Conservation (phyloP, 1,140 invertebrate genomes). For the Lepidurus apus region DNA sequence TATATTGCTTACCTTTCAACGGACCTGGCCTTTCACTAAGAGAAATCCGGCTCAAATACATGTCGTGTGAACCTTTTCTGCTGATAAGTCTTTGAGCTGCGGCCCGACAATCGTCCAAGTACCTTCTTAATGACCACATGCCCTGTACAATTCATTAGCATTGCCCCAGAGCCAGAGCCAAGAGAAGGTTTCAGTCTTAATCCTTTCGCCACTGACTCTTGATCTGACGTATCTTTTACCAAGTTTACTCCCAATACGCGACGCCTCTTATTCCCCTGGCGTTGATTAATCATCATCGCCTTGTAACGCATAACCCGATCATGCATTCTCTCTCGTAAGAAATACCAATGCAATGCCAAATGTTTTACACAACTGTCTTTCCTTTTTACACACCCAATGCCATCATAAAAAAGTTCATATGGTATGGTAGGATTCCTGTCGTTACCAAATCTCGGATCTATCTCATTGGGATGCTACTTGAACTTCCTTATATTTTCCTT, state of each 20-base stretch:
- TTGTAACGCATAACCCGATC: no score
- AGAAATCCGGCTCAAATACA: constrained; percentile 3
- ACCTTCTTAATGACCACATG: constrained; percentile 5
- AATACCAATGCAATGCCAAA: no score
- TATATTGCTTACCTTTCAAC: background rate
- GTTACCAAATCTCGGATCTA: background rate
- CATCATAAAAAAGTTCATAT: background rate
- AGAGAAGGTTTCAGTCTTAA: background rate
- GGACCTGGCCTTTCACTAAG: background rate
- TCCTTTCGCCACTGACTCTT: background rate
- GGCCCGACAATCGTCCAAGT: background rate
- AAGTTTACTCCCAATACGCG: no score
- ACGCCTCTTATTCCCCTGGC: no score
- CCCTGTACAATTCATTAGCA: constrained; percentile 15
- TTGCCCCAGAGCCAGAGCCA: background rate
- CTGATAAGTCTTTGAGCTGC: background rate
- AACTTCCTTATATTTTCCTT: background rate
- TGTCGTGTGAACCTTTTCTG: constrained; percentile 14
- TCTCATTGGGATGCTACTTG: background rate
- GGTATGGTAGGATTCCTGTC: background rate
- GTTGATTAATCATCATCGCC: no score
- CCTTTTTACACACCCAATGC: background rate
- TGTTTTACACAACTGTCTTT: background rate
- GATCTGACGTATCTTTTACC: background rate
- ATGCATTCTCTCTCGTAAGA: no score